Percentiles rank a stretch among this genome's conserved stretches.
Evolutionary conservation across 1,140 invertebrate genomes (phyloP).

Genomic region (Acromyrmex charruanus): DNA sequence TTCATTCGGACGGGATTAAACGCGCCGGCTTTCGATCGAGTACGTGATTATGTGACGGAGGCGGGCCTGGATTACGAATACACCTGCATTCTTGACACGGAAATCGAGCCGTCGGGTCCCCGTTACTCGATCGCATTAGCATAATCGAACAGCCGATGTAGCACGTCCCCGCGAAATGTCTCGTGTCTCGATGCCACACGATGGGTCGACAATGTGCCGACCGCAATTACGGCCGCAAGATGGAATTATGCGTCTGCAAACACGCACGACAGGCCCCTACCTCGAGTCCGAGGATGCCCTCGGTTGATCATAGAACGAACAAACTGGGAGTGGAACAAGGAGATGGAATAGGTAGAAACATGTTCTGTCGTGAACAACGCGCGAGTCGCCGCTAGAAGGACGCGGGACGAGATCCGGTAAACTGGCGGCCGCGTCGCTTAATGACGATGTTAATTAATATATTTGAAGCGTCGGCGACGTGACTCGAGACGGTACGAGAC

Average conservation of each 20-base stretch:
- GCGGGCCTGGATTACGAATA: constrained; percentile 20
- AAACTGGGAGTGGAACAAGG: not conserved
- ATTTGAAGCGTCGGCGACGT: constrained; percentile 79
- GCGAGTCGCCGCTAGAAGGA: not conserved
- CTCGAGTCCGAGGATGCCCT: constrained; percentile 34
- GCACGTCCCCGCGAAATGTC: constrained; percentile 71
- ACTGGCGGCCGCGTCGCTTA: constrained; percentile 70
- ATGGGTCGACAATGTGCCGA: constrained; percentile 64
- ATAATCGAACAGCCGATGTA: constrained; percentile 67
- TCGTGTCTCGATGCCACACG: constrained; percentile 41
- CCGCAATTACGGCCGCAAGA: constrained; percentile 54
- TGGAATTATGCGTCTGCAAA: constrained; percentile 67
- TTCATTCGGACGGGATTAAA: not conserved
- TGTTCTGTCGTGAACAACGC: not conserved
- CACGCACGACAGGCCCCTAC: constrained; percentile 39
- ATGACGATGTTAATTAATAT: constrained; percentile 84
- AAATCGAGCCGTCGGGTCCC: constrained; percentile 28
- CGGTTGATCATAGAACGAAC: constrained; percentile 20
- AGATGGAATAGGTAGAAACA: not conserved
- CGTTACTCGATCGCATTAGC: constrained; percentile 72
- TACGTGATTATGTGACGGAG: not conserved
- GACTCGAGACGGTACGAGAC: constrained; percentile 62
- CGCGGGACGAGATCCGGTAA: constrained; percentile 63
- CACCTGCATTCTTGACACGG: constrained; percentile 59
- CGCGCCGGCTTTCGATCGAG: not conserved